These are phyloP conservation scores for Rhinoraja longicauda DNA, from an alignment of 2,797 vertebrate genomes.

Conservation along the genomic window DNA sequence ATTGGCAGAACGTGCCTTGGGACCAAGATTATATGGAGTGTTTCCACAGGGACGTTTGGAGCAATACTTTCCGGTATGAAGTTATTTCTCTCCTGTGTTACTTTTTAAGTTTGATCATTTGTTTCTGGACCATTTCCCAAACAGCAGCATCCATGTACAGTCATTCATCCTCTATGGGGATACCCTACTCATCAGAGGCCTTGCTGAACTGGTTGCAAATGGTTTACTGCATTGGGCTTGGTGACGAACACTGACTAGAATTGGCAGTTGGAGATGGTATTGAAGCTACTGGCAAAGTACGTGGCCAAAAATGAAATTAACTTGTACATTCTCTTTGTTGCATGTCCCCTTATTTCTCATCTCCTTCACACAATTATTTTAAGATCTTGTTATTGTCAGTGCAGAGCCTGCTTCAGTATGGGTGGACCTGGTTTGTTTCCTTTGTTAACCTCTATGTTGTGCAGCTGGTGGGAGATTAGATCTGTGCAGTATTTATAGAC, in stretches of 20 bases:
- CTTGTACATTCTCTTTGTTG: neutral
- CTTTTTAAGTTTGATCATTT: neutral
- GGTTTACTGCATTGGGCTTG: neutral
- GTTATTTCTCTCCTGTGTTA: neutral
- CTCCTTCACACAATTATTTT: neutral
- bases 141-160: no score
- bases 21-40: slow-evolving; percentile 82
- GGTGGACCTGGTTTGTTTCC: neutral
- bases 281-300: neutral
- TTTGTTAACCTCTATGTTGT: neutral
- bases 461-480: neutral
- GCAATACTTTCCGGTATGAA: slow-evolving; percentile 78
- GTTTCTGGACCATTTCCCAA: neutral
- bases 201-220: neutral
- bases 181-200: no score
- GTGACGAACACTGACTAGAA: no score
- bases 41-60: slow-evolving; percentile 87
- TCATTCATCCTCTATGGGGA: neutral
- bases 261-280: neutral
- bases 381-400: neutral
- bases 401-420: neutral
- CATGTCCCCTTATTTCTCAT: neutral
- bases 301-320: neutral
- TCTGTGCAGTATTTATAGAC: neutral
- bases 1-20: slow-evolving; percentile 78